Conservation (phyloP, 2,888 invertebrate genomes). For the Congeria kusceri region DNA sequence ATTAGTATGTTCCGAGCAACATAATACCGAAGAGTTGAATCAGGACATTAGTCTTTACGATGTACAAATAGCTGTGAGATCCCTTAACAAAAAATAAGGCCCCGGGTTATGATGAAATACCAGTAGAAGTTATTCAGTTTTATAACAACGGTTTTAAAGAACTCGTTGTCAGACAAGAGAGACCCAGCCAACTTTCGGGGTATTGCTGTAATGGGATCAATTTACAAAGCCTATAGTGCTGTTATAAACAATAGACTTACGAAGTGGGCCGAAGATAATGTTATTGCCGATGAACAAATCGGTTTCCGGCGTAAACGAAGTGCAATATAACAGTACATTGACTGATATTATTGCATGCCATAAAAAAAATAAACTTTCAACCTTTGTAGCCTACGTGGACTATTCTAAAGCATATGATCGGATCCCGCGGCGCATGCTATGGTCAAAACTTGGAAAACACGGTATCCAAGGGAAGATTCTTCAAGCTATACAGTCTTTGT, state of each 20-base stretch:
- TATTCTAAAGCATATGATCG: background rate
- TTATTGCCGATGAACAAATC: background rate
- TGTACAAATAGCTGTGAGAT: no score
- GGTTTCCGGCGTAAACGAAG: background rate
- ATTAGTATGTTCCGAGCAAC: no score
- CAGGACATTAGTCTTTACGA: no score
- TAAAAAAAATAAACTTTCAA: background rate
- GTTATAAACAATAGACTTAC: background rate
- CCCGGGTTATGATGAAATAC: no score
- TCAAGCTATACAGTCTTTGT: background rate
- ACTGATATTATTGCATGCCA: background rate
- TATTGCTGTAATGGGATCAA: background rate
- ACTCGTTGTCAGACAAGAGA: background rate
- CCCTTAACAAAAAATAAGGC: no score
- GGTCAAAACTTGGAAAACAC: background rate
- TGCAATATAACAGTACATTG: background rate
- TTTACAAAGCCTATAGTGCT: background rate
- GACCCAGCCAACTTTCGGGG: background rate
- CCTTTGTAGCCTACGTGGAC: background rate
- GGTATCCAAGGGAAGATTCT: background rate
- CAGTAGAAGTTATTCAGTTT: no score
- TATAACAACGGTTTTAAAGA: background rate
- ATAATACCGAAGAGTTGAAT: no score
- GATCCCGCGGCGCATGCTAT: background rate
- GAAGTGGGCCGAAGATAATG: background rate